These are phyloP conservation scores for Ricordea florida DNA, from an alignment of 92 coral and sea anemone genomes.

Conservation along the genomic window DNA sequence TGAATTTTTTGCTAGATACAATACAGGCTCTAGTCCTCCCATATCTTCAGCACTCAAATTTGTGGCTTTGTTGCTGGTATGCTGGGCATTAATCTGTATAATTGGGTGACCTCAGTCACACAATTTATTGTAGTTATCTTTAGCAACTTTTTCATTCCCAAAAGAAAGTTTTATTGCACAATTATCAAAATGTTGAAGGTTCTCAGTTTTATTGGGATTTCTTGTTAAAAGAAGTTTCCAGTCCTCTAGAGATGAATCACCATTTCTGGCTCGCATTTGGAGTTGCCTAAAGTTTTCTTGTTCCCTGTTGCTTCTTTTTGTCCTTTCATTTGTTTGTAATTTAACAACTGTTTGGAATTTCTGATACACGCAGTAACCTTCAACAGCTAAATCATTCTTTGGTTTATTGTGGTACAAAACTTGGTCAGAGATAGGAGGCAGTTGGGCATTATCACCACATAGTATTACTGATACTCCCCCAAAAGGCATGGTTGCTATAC, in stretches of 20 bases:
- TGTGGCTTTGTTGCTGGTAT: neutral
- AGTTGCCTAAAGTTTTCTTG: conserved; percentile 5
- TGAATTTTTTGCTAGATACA: conserved; percentile 2
- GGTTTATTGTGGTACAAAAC: conserved; percentile 53
- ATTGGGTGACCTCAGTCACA: neutral
- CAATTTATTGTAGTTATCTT: neutral
- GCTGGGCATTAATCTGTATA: neutral
- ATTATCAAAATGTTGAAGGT: neutral
- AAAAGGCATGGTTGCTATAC: conserved; percentile 14
- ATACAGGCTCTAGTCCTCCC: neutral
- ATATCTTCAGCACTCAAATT: neutral
- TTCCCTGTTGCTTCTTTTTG: neutral
- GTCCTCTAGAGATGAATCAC: conserved; percentile 47
- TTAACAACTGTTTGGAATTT: conserved; percentile 56
- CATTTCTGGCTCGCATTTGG: conserved; percentile 33
- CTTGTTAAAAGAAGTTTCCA: conserved; percentile 40
- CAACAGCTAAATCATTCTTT: conserved; percentile 27
- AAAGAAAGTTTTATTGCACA: neutral
- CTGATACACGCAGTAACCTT: conserved; percentile 45
- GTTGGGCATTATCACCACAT: conserved; percentile 49
- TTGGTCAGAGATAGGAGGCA: conserved; percentile 55
- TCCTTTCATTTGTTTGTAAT: conserved; percentile 42
- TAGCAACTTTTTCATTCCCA: neutral
- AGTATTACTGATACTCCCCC: conserved; percentile 54
- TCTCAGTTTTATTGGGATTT: neutral